These are phyloP conservation scores for Protomyctophum bolini DNA, from an alignment of 2,113 vertebrate species.

Conservation along the genomic window DNA sequence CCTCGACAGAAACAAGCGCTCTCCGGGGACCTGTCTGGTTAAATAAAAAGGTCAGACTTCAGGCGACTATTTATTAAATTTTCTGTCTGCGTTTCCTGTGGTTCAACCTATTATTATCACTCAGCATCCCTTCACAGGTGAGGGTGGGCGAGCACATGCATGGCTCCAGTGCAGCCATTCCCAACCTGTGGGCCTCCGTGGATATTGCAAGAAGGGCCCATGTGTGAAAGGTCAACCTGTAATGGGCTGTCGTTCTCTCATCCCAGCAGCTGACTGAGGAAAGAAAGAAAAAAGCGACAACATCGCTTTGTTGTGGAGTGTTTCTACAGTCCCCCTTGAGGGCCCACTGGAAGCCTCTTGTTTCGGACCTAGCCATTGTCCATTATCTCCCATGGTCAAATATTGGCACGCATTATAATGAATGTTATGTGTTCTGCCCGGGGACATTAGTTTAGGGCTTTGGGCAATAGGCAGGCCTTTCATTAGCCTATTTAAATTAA, in stretches of 20 bases:
- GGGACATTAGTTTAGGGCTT: background rate
- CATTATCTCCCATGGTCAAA: constrained; percentile 32
- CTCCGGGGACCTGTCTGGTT: background rate
- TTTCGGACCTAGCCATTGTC: constrained; percentile 30
- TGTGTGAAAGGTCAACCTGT: constrained; percentile 38
- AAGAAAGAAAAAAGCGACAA: background rate
- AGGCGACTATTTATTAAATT: constrained; percentile 12
- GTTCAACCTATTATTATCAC: background rate
- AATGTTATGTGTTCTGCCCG: constrained; percentile 31
- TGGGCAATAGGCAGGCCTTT: background rate
- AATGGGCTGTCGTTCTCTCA: constrained; percentile 7
- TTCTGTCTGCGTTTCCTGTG: background rate
- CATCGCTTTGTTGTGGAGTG: constrained; percentile 34
- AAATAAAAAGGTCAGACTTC: background rate
- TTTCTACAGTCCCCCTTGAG: constrained; percentile 2
- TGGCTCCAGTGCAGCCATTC: no score
- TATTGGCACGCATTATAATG: constrained; percentile 41
- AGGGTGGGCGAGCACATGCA: background rate
- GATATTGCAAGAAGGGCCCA: no score
- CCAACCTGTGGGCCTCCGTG: no score
- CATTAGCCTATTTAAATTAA: constrained; percentile 34
- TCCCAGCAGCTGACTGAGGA: constrained; percentile 30
- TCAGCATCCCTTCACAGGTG: background rate
- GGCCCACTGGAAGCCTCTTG: constrained; percentile 8
- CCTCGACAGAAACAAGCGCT: background rate